Conservation (phyloP, 2,113 vertebrate species). For the Monopterus albus region DNA sequence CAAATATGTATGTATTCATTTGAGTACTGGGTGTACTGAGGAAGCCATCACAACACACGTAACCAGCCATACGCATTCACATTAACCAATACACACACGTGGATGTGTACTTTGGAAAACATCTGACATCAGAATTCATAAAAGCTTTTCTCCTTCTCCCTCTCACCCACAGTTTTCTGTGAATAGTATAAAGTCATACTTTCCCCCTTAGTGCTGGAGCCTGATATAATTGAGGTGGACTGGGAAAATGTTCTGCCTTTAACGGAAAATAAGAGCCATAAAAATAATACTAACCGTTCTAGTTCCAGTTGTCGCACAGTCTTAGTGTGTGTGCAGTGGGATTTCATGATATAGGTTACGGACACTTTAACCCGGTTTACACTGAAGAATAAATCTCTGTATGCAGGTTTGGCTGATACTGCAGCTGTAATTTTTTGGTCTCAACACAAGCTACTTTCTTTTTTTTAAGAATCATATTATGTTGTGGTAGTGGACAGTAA, state of each 20-base stretch:
- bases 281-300: slow-evolving; percentile 64
- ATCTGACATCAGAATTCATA: slow-evolving; percentile 80
- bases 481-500: slow-evolving; percentile 28
- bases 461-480: slow-evolving; percentile 8
- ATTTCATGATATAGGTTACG: slow-evolving; percentile 43
- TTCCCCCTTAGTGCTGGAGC: slow-evolving; percentile 70
- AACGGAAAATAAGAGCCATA: slow-evolving; percentile 76
- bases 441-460: background rate
- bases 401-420: slow-evolving; percentile 33
- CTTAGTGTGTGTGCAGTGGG: slow-evolving; percentile 13
- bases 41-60: slow-evolving; percentile 15
- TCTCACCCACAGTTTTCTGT: slow-evolving; percentile 67
- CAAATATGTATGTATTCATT: background rate
- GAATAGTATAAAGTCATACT: slow-evolving; percentile 76
- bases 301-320: slow-evolving; percentile 48
- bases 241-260: slow-evolving; percentile 76
- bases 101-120: slow-evolving; percentile 70
- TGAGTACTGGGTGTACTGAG: background rate
- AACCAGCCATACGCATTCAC: slow-evolving; percentile 12
- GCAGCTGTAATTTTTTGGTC: slow-evolving; percentile 51
- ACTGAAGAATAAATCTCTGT: slow-evolving; percentile 52
- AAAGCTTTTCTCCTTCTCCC: slow-evolving; percentile 68
- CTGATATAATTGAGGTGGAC: slow-evolving; percentile 77
- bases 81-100: slow-evolving; percentile 34
- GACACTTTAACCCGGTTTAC: slow-evolving; percentile 18